phyloP scores from a whole-genome alignment of 2,113 vertebrate species.

The Nyctereutes procyonoides region DNA sequence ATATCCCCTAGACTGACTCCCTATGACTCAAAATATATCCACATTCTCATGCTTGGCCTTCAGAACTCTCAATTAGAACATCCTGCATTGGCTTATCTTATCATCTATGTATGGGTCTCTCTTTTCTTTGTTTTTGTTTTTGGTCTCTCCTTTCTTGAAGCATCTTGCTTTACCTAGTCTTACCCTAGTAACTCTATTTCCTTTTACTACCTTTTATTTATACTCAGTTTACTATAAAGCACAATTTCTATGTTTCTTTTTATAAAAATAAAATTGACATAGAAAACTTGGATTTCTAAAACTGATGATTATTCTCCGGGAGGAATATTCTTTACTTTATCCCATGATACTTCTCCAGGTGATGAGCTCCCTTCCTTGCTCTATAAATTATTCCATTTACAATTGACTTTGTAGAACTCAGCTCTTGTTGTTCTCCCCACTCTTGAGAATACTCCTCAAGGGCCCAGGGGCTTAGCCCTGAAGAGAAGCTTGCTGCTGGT shows the following conservation, averaged over 20 bases:
- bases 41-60: background rate
- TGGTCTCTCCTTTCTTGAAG: conserved; percentile 18
- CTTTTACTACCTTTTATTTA: conserved; percentile 27
- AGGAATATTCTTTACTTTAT: background rate
- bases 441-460: conserved; percentile 2
- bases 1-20: background rate
- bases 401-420: background rate
- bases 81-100: background rate
- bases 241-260: conserved; percentile 4
- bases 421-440: background rate
- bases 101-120: background rate
- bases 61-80: background rate
- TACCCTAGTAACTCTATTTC: background rate
- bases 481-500: background rate
- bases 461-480: background rate
- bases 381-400: conserved; percentile 45
- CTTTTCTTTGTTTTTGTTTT: background rate
- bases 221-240: background rate
- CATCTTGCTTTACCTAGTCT: background rate
- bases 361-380: background rate
- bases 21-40: background rate
- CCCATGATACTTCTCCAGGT: background rate
- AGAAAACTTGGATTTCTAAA: conserved; percentile 48
- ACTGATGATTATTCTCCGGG: background rate
- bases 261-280: conserved; percentile 42